Evolutionary conservation across 2,888 invertebrate species (phyloP), one percentile per base, ranked within the genome.

Genomic region (Calameuta pallipes): DNA sequence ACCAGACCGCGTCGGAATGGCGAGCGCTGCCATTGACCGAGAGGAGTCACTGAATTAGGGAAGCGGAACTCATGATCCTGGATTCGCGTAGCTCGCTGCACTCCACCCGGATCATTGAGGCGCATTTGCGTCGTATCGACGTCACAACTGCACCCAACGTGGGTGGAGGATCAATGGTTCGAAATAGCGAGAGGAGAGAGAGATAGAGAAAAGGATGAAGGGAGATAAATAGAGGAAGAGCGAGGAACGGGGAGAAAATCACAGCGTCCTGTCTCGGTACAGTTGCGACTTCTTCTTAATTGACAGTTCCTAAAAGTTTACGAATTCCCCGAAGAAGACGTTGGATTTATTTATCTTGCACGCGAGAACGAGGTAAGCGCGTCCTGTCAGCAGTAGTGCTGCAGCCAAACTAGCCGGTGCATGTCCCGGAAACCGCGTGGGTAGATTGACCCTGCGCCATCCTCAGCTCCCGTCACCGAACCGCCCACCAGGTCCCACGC

Each of bases 371-470:
- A 23, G 56, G 78, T 75, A 78, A 75, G 76, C 73, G 82, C 85
- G 84, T 85, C 85, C 81, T 79, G 69, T 76, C 87, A 76, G 84
- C 82, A 81, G 83, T 87, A 84, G 80, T 80, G 83, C 70, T 82
- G 78, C 80, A 80, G 82, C 78, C 78, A 84, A 86, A 88, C 88
- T 88, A 88, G 80, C 81, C 86, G 81, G 83, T 84, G 84, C 82
- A 85, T 80, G 83, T 83, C 85, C 84, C 84, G 87, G 86, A 85
- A 76, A 84, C 85, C 85, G 88, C 88, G 88, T 88, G 88, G 88
- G 88, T 77, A 83, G 88, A 84, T 84, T 83, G 81, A 85, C 84
- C 84, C 85, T 86, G 83, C 83, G 83, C 79, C 73, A 79, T 70
- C 78, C 79, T 69, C 13, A 69, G 13, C 73, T 37, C 34, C 69